Conservation (phyloP, 2,888 invertebrate genomes). For the Caenorhabditis wallacei region DNA sequence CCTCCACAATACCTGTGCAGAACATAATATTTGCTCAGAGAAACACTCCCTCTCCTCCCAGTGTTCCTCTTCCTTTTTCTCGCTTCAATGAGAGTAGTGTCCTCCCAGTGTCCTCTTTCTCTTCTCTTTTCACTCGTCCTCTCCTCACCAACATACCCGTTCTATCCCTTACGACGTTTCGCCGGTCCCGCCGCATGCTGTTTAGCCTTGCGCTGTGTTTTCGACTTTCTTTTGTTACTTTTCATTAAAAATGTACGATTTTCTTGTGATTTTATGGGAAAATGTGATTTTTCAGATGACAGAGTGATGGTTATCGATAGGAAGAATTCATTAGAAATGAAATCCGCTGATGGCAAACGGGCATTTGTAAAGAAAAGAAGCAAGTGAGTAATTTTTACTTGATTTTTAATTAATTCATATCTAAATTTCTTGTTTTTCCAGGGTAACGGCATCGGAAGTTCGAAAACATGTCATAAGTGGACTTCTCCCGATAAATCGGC, state of each 20-base stretch:
- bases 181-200: conserved; percentile 34
- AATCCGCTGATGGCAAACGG: conserved; percentile 51
- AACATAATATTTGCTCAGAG: conserved; percentile 46
- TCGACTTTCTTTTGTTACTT: conserved; percentile 9
- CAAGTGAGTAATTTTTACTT: conserved; percentile 51
- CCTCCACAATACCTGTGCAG: conserved; percentile 22
- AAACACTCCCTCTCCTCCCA: conserved; percentile 14
- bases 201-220: conserved; percentile 21
- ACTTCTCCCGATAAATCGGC: conserved; percentile 52
- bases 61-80: conserved; percentile 15
- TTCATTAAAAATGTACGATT: not conserved
- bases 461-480: conserved; percentile 63
- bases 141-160: conserved; percentile 20
- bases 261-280: not conserved
- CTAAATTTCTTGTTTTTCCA: too few relatives aligned
- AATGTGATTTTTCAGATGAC: conserved; percentile 20
- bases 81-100: conserved; percentile 30
- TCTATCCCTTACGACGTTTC: conserved; percentile 43
- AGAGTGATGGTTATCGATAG: conserved; percentile 53
- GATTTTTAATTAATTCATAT: too few relatives aligned
- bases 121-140: not conserved
- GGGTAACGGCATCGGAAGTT: conserved; percentile 63
- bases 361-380: conserved; percentile 63
- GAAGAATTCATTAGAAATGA: conserved; percentile 56
- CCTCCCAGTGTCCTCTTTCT: conserved; percentile 35